A percentile compares a stretch with the other conserved stretches of the same genome.
These are phyloP conservation scores for Mesoligia furuncula DNA, from an alignment of 2,888 invertebrate genomes.

Conservation along the genomic window DNA sequence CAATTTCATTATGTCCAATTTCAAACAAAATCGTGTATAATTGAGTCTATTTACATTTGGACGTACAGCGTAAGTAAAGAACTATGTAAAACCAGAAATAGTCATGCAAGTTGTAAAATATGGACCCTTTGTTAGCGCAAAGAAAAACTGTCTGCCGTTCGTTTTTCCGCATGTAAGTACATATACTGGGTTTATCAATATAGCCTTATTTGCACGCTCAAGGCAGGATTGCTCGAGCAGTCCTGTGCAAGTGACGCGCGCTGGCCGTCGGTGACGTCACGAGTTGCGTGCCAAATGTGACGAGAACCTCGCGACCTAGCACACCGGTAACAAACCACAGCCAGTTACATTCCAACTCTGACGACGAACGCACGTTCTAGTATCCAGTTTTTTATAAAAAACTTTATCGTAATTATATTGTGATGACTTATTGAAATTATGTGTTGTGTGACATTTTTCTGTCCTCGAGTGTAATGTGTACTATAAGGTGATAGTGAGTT, in stretches of 20 bases:
- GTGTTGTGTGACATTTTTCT: conserved; percentile 51
- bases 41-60: neutral
- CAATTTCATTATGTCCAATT: neutral
- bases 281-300: conserved; percentile 65
- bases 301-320: conserved; percentile 56
- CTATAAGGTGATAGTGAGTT: conserved; percentile 68
- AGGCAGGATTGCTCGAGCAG: conserved; percentile 56
- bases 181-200: conserved; percentile 56
- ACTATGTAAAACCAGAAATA: conserved; percentile 15
- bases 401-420: conserved; percentile 54
- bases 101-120: conserved; percentile 40
- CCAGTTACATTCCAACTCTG: conserved; percentile 59
- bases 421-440: conserved; percentile 48
- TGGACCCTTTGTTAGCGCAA: conserved; percentile 44
- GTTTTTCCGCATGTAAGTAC: conserved; percentile 42
- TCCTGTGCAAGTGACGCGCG: conserved; percentile 61
- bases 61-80: conserved; percentile 5
- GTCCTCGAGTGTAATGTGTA: conserved; percentile 51
- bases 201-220: conserved; percentile 49
- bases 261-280: conserved; percentile 61
- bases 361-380: conserved; percentile 55
- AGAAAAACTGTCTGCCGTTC: conserved; percentile 32
- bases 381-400: conserved; percentile 39
- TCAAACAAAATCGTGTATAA: neutral
- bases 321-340: conserved; percentile 56